phyloP scores from a whole-genome alignment of 2,797 vertebrate genomes.

The Takifugu ocellatus region DNA sequence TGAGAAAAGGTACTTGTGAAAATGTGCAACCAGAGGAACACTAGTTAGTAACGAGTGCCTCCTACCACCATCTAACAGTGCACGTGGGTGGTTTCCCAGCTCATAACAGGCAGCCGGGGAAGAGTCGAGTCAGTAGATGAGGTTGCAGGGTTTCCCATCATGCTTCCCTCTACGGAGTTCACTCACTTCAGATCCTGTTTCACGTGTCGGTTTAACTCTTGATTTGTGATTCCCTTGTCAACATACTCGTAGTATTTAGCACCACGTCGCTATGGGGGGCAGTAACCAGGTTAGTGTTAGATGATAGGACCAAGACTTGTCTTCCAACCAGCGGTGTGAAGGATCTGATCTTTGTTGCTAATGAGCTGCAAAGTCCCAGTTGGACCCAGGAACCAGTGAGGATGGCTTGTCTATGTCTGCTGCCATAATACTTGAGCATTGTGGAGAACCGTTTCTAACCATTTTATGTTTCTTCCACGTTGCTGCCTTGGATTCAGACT shows the following conservation, averaged over 20 bases:
- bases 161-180: slow-evolving; percentile 25
- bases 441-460: slow-evolving; percentile 4
- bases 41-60: background rate
- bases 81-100: no score
- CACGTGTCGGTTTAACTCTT: slow-evolving; percentile 14
- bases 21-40: slow-evolving; percentile 3
- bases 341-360: slow-evolving; percentile 1
- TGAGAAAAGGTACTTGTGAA: slow-evolving; percentile 9
- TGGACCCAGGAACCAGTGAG: background rate
- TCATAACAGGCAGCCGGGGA: no score
- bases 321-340: slow-evolving; percentile 32
- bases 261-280: slow-evolving; percentile 24
- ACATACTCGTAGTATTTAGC: slow-evolving; percentile 11
- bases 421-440: background rate
- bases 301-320: slow-evolving; percentile 55
- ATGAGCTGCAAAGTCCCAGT: background rate
- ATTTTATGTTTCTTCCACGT: slow-evolving; percentile 6
- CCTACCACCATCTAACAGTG: background rate
- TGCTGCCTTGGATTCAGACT: slow-evolving; percentile 31
- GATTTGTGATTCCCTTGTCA: slow-evolving; percentile 32
- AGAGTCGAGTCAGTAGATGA: no score
- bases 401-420: background rate
- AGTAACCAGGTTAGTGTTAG: slow-evolving; percentile 22
- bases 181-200: no score
- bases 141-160: slow-evolving; percentile 54